Evolutionary conservation across 2,888 invertebrate species (phyloP), one percentile per base, ranked within the genome.

Genomic region (Sialis lutaria): DNA sequence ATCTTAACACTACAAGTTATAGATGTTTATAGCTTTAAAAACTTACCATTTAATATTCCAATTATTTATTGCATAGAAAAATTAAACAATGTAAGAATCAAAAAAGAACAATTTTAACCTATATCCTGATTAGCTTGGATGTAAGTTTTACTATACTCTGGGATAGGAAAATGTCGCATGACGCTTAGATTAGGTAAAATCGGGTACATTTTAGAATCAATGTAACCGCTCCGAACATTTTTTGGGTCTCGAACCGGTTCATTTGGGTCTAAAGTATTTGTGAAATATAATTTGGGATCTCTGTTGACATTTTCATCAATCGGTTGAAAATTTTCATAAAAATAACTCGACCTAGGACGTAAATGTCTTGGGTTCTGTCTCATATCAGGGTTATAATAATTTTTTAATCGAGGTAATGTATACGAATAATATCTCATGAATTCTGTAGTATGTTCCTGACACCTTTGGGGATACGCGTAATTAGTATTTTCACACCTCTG

Each of bases 91-190:
- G 4, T 22, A 22, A 22, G 22, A 22, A 22, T 22, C 22, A 22
- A 22, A 22, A 22, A 22, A 22, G 22, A 22, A 22, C 22, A 22
- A 8, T 31, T 5, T 42, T 31, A 42, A 22, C 30, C 30, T 9
- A 10, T 10, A 10, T 42, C 32, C 30, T 41, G 41, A 55, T 53
- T 55, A 49, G 63, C 60, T 50, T 67, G 67, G 49, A 67, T 63
- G 49, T 65, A 67, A 55, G 62, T 58, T 42, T 57, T 59, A 56
- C 59, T 65, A 54, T 63, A 67, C 48, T 64, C 61, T 2, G 63
- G 62, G 45, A 55, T 59, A 1, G 67, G 67, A 54, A 64, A 65
- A 48, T 60, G 47, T 33, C 47, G 13, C 42, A 47, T 34, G n/a
- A 47, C 47, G 8, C 47, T 42, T 22, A 47, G 35, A 42, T 47